phyloP scores from a whole-genome alignment of 2,113 vertebrate species.

The Bubo blakistoni region DNA sequence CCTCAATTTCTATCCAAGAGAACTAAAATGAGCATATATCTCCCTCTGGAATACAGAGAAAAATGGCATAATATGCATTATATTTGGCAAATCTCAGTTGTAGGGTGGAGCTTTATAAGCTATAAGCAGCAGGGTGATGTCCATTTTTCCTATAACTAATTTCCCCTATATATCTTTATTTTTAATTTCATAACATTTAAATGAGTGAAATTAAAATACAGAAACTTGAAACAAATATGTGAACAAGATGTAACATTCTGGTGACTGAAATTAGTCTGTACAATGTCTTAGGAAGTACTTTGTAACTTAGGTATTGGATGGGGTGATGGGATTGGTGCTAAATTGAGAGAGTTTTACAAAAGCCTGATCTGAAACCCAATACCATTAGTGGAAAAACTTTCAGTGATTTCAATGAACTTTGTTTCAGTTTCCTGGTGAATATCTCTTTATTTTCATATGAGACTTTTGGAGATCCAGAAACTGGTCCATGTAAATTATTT shows the following conservation, averaged over 20 bases:
- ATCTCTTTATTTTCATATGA: not conserved
- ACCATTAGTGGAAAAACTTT: not conserved
- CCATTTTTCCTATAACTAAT: not conserved
- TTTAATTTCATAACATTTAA: not conserved
- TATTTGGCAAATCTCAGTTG: not conserved
- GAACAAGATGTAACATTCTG: not conserved
- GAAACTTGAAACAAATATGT: not conserved
- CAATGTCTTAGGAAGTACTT: not conserved
- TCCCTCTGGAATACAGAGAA: not conserved
- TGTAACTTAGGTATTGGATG: not conserved
- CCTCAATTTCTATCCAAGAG: not conserved
- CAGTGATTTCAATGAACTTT: not conserved
- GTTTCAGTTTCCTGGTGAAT: not conserved
- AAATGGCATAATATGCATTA: not conserved
- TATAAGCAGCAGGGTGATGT: not conserved
- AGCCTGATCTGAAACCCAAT: not conserved
- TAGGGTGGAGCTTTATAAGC: not conserved
- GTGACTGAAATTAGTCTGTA: not conserved
- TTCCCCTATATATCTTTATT: not conserved
- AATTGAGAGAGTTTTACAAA: not conserved
- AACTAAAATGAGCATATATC: not conserved
- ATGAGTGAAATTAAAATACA: not conserved
- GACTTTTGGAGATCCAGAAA: not conserved
- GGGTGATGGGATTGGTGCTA: not conserved
- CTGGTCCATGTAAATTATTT: not conserved